phyloP scores from a whole-genome alignment of 2,797 vertebrate species.

The Morus bassanus region DNA sequence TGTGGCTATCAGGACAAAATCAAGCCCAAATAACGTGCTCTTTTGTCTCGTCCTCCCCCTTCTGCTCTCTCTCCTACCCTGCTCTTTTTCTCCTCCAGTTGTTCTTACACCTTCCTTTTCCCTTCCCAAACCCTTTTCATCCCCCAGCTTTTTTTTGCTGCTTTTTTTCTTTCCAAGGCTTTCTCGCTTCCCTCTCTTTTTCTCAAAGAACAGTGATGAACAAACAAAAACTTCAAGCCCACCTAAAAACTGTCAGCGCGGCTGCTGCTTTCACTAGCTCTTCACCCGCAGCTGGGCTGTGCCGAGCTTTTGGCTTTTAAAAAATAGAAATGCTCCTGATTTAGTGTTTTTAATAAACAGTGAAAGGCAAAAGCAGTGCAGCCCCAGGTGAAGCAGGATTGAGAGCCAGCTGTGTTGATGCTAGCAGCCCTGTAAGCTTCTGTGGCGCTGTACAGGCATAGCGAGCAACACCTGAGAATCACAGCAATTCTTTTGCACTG shows the following conservation, averaged over 20 bases:
- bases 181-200: not conserved
- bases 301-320: constrained; percentile 48
- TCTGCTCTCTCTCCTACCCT: not conserved
- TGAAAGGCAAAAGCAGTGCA: constrained; percentile 53
- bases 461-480: constrained; percentile 54
- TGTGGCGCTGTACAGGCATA: not conserved
- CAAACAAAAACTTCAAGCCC: constrained; percentile 63
- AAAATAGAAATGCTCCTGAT: constrained; percentile 69
- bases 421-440: constrained; percentile 43
- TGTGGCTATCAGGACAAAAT: constrained; percentile 38
- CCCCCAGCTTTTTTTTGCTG: not conserved
- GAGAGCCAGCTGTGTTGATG: constrained; percentile 68
- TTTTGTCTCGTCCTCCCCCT: not conserved
- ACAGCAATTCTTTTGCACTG: constrained; percentile 56
- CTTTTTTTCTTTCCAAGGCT: not conserved
- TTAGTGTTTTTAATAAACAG: constrained; percentile 79
- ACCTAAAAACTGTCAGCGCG: constrained; percentile 29
- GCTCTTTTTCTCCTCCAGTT: constrained; percentile 2
- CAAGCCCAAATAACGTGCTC: not conserved
- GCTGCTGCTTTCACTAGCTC: constrained; percentile 54
- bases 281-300: constrained; percentile 56
- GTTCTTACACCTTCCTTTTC: not conserved
- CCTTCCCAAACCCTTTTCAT: not conserved
- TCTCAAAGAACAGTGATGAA: constrained; percentile 43
- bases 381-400: constrained; percentile 57